Percentiles rank a stretch among this genome's conserved stretches.
These are phyloP conservation scores for Hylia prasina DNA, from an alignment of 2,113 vertebrate genomes.

Conservation along the genomic window DNA sequence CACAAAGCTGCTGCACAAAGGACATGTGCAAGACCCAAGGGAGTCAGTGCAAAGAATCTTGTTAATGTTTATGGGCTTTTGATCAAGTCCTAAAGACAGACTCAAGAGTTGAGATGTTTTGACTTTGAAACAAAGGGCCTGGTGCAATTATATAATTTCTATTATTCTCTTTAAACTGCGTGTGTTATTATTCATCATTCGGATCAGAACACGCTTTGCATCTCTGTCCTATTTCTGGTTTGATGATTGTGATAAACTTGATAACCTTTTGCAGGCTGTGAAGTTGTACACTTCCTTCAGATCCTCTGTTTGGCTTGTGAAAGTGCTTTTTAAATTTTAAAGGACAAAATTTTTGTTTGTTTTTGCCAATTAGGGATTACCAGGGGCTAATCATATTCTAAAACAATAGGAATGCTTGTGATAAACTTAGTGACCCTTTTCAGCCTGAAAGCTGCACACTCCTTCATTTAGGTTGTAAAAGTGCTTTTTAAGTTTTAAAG, in stretches of 20 bases:
- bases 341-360: neutral
- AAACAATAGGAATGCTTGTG: neutral
- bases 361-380: neutral
- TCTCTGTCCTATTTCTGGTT: constrained; percentile 8
- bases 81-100: neutral
- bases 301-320: neutral
- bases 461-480: neutral
- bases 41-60: neutral
- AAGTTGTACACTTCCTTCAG: neutral
- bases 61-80: neutral
- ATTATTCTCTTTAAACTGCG: neutral
- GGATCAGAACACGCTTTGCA: neutral
- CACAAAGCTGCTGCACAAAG: neutral
- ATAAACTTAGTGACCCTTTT: neutral
- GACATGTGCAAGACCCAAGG: neutral
- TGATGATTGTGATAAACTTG: neutral
- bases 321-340: neutral
- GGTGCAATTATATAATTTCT: neutral
- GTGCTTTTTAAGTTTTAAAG: neutral
- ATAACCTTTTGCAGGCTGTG: neutral
- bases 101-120: neutral
- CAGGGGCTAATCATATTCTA: neutral
- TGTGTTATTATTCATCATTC: constrained; percentile 1
- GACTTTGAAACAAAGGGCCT: constrained; percentile 26
- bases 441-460: neutral